These are phyloP conservation scores for Cyanistes caeruleus DNA, from an alignment of 2,113 vertebrate species.

Conservation along the genomic window DNA sequence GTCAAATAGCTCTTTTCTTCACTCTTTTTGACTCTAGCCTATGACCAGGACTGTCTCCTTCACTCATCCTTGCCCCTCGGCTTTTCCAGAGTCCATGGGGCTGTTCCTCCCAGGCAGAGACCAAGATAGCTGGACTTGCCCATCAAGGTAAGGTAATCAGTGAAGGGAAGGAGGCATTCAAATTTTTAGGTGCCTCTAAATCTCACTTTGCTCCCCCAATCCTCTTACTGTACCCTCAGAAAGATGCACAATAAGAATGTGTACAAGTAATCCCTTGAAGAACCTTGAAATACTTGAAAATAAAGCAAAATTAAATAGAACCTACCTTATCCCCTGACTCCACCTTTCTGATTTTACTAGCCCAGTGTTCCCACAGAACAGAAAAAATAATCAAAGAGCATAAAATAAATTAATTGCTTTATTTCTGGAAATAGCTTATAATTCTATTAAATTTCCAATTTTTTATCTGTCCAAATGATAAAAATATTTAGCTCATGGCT, in stretches of 20 bases:
- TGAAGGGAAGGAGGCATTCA: background rate
- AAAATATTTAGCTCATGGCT: background rate
- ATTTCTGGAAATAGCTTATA: background rate
- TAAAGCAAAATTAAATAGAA: background rate
- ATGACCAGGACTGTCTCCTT: background rate
- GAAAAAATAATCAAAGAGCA: background rate
- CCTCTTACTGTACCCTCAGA: background rate
- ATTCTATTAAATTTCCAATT: background rate
- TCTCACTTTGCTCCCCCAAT: background rate
- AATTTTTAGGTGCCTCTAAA: background rate
- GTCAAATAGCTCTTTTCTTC: background rate
- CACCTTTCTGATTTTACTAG: background rate
- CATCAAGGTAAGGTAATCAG: background rate
- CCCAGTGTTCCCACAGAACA: background rate
- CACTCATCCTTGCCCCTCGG: rapidly evolving
- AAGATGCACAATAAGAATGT: background rate
- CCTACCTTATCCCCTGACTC: background rate
- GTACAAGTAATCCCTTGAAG: background rate
- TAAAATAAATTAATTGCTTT: background rate
- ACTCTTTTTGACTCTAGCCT: background rate
- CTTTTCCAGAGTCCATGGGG: background rate
- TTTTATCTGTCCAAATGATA: background rate
- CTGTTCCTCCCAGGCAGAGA: background rate
- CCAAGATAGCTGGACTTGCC: background rate
- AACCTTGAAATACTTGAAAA: background rate